Evolutionary conservation across 2,113 vertebrate species (phyloP), one percentile per base, ranked within the genome.

Genomic region (Sciurus niger): DNA sequence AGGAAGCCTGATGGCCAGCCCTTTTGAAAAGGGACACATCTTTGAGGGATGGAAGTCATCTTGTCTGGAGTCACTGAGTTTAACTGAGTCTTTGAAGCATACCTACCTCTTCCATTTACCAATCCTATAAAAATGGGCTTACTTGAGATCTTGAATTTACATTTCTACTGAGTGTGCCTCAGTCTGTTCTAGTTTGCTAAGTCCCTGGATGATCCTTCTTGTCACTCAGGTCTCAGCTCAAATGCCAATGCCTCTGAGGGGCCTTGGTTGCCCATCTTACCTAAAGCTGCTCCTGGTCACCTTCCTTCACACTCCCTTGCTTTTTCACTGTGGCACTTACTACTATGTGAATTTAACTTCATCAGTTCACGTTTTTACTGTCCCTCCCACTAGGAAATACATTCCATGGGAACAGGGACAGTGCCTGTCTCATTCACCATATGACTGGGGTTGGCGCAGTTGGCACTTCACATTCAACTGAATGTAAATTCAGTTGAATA

Each of bases 401-500:
- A 43, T 46, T 79, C 32, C 37, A 24, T 32, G 43, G 51, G 55
- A 77, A 43, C 48, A 76, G 63, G 40, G 37, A 58, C 2, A 7
- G 14, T 1, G 0, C 17, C 68, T 40, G 8, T 14, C 8, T 55
- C 14, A 5, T 40, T 40, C 12, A 67, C 30, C 77, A 32, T 67
- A 0, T 2, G 1, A 13, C 60, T 37, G 4, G 22, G 88, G 13
- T 46, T 14, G 43, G 82, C 72, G 48, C 51, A 40, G 43, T 9
- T 8, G 30, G 11, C 13, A 32, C 3, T 2, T 17, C 11, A 4
- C 14, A 5, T 60, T 28, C 48, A 40, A 24, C 0, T 60, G 24
- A 58, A 73, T 6, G 51, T 40, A 40, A 40, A 40, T 40, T 40
- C 40, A 40, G 40, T 40, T 40, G 40, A 40, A 40, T 40, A 3